Evolutionary conservation across 2,888 invertebrate genomes (phyloP).

Genomic region (Minunthozetes semirufus): DNA sequence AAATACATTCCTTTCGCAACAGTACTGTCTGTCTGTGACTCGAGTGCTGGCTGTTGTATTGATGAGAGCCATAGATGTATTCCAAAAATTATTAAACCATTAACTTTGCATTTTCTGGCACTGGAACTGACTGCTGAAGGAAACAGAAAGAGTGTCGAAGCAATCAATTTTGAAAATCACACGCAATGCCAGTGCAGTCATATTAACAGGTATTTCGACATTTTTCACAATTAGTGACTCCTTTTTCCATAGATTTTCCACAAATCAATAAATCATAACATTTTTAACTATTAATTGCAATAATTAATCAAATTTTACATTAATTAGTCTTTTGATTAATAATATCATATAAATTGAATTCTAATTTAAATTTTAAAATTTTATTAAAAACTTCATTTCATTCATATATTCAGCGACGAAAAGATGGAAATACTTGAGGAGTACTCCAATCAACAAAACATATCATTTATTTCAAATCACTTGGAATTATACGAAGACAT

Average conservation of each 20-base stretch:
- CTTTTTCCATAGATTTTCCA: neutral
- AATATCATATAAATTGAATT: neutral
- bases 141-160: constrained; percentile 1
- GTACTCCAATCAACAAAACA: neutral
- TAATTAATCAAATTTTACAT: no score
- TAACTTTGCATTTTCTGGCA: neutral
- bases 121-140: constrained; percentile 16
- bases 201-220: constrained; percentile 6
- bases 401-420: neutral
- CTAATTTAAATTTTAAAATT: neutral
- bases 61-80: constrained; percentile 17
- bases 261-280: neutral
- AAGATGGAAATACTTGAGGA: neutral
- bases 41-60: constrained; percentile 8
- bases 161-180: constrained; percentile 23
- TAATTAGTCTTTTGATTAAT: no score
- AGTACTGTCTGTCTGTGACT: neutral
- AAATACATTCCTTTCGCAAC: constrained; percentile 12
- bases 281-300: neutral
- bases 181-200: constrained; percentile 15
- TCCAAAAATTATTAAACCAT: neutral
- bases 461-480: neutral
- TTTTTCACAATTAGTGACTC: neutral
- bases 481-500: no score
- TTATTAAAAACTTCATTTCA: neutral